Conservation (phyloP, 1,140 invertebrate genomes). For the Conus ventricosus region DNA sequence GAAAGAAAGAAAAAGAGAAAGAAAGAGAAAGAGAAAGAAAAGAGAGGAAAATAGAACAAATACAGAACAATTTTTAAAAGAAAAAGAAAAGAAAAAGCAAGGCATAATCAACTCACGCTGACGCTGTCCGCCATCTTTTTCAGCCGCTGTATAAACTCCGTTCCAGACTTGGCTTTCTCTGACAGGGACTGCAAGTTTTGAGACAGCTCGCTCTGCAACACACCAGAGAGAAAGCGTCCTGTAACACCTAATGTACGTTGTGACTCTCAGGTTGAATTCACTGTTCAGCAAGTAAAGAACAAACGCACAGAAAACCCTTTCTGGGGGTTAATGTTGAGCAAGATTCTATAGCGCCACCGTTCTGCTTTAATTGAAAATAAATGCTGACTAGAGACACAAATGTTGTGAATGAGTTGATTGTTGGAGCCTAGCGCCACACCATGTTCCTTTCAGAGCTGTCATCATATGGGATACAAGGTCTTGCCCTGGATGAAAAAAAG, state of each 20-base stretch:
- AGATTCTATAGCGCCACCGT: too few relatives aligned
- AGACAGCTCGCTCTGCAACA: conserved; percentile 96
- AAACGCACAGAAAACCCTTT: too few relatives aligned
- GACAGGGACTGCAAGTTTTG: conserved; percentile 97
- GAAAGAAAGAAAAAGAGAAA: too few relatives aligned
- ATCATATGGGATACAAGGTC: neutral
- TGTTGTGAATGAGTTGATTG: neutral
- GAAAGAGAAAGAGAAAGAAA: too few relatives aligned
- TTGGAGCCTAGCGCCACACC: neutral
- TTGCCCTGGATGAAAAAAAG: conserved; percentile 7
- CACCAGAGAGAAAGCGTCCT: neutral
- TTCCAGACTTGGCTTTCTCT: conserved; percentile 96
- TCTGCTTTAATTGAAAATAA: too few relatives aligned
- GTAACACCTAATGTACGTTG: neutral
- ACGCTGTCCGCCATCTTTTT: conserved; percentile 94
- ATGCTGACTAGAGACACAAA: neutral
- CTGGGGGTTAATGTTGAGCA: neutral
- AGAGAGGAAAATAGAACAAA: neutral
- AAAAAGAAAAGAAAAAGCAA: neutral
- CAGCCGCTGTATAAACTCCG: conserved; percentile 97
- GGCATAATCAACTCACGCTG: conserved; percentile 69
- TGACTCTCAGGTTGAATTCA: too few relatives aligned
- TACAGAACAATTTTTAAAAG: neutral
- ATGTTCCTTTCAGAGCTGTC: too few relatives aligned
- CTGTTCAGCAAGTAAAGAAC: too few relatives aligned